These are phyloP conservation scores for Arvicola amphibius DNA, from an alignment of 2,797 vertebrate genomes.

Conservation along the genomic window DNA sequence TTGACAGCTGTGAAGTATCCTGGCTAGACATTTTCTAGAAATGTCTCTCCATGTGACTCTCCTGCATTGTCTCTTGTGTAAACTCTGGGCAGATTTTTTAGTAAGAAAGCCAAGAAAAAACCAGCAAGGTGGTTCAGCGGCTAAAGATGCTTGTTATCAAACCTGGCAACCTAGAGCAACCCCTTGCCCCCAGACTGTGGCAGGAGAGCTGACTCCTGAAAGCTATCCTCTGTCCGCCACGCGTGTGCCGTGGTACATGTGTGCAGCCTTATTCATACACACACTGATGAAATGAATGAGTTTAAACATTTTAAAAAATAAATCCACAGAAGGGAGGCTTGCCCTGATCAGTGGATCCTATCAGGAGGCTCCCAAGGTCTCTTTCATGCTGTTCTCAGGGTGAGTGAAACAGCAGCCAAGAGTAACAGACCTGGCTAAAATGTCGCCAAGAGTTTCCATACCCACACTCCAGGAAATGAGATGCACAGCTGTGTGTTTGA, in stretches of 20 bases:
- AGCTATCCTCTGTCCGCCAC: background rate
- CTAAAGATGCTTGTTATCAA: background rate
- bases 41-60: background rate
- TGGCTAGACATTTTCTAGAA: background rate
- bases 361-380: too few species aligned
- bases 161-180: background rate
- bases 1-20: background rate
- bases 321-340: background rate
- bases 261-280: too few species aligned
- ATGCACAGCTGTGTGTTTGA: background rate
- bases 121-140: background rate
- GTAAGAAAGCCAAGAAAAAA: background rate
- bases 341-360: rapidly evolving
- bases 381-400: background rate
- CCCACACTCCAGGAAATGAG: background rate
- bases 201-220: too few species aligned
- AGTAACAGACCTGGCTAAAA: background rate
- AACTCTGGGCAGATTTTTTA: background rate
- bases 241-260: too few species aligned
- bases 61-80: background rate
- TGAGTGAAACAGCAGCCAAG: background rate
- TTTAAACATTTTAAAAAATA: background rate
- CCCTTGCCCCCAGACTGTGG: too few species aligned
- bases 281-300: background rate
- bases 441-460: background rate